A percentile compares a stretch with the other conserved stretches of the same genome.
Conservation (phyloP, 2,888 invertebrate genomes). For the Asteroscopus sphinx region DNA sequence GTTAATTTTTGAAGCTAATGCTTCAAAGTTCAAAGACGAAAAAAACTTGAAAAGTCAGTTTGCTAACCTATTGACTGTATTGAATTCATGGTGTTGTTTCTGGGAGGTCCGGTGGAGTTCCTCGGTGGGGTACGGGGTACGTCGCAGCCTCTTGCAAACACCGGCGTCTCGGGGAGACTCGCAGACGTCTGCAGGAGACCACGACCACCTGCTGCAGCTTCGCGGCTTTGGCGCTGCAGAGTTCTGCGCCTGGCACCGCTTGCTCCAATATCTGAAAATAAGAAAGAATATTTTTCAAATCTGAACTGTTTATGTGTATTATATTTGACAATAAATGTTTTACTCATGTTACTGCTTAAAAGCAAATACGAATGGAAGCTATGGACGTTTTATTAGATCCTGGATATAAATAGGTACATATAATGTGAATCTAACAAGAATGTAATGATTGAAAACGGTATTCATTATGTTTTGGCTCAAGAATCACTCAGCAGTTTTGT, state of each 20-base stretch:
- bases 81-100: conserved; percentile 91
- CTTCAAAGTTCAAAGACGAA: background rate
- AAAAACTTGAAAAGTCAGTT: background rate
- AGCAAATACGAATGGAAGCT: too few species aligned
- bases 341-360: too few species aligned
- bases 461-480: too few species aligned
- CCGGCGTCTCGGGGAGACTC: conserved; percentile 96
- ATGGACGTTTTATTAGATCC: too few species aligned
- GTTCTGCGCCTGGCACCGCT: conserved; percentile 87
- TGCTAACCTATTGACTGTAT: conserved; percentile 87
- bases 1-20: too few species aligned
- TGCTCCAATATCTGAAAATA: conserved; percentile 81
- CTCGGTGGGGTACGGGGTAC: conserved; percentile 95
- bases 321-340: background rate
- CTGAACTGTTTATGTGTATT: background rate
- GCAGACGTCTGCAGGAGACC: conserved; percentile 95
- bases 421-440: too few species aligned
- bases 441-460: too few species aligned
- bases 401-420: too few species aligned
- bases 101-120: conserved; percentile 91
- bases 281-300: background rate
- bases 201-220: conserved; percentile 81
- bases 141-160: conserved; percentile 95
- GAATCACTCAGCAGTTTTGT: too few species aligned
- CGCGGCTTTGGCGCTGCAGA: conserved; percentile 85